Evolutionary conservation across 2,888 invertebrate genomes (phyloP), one percentile per base, ranked within the genome.

Genomic region (Sphecodes monilicornis): DNA sequence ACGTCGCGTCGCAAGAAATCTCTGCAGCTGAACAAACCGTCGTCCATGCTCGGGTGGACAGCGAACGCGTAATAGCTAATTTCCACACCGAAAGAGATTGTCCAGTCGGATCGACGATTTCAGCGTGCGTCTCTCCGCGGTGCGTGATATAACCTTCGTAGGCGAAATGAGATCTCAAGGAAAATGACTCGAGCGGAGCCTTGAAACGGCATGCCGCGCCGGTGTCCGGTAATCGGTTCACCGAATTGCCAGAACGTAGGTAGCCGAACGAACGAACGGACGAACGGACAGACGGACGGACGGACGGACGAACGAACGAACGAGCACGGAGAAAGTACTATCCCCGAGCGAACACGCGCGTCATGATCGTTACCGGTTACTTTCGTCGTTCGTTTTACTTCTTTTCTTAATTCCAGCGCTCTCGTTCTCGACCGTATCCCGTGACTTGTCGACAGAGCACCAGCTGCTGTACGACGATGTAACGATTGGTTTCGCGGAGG

Each of bases 261-360:
- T 32, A 16, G 57, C 36, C 77, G 57, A 57, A 26, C 57, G 57
- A 57, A 5, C 26, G 26, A 16, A 16, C 26, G 26, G 6, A 16
- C 57, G 26, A 57, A 26, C 13, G 57, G 26, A 26, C n/a, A 26
- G 10, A 26, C 57, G 26, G n/a, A 26, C 57, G 57, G 26, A 5
- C 26, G 26, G 6, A 16, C n/a, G n/a, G n/a, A n/a, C 57, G 26
- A 57, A 26, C 13, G 57, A 57, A 26, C n/a, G 57, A n/a, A 26
- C 57, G 26, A 57, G n/a, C 60, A 5, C 71, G 70, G 76, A 87
- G 86, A 87, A 86, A 86, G 87, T 87, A 39, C 29, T 82, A 78
- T 60, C n/a, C 39, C 26, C 32, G 74, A 75, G 22, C 46, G 36
- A 36, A 69, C 39, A 57, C 32, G 39, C 5, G 22, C n/a, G 66